Base-by-base conservation (phyloP, 2,113 vertebrate genomes). In the Colinus virginianus region DNA sequence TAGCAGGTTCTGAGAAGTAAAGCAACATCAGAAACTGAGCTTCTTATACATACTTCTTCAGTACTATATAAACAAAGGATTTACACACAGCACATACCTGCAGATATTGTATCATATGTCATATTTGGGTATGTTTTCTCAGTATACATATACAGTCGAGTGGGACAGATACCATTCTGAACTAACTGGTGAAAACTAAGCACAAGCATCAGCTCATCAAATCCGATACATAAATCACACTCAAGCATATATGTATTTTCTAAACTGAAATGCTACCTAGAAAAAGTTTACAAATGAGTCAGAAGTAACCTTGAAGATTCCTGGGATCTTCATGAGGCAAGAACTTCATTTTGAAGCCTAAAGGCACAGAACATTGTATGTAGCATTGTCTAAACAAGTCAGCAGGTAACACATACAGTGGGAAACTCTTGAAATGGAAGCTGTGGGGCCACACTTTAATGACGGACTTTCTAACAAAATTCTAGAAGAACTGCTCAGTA, bases 371-470 rank as follows among this genome's bases (percentile, higher is more conserved):
- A 21, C 11, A 3, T 79, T 48, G 13, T 5, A 78, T 6, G 4
- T 40, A 49, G 34, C 6, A 0, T 13, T 68, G 34, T 49, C 45
- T 69, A 40, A 84, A 53, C 25, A 66, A 93, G 49, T 56, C 28
- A 51, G 34, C 21, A 38, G 48, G 2, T 46, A 86, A 70, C 43
- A 84, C 7, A 12, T 8, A 48, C 68, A 83, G 45, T 13, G 3
- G 70, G 21, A 38, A 80, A 42, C 13, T 88, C 56, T 89, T 93
- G 46, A 78, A 80, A 70, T 51, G 8, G 40, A 58, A 71, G 8
- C 4, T 30, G 42, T 55, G 66, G n/a, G 66, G 64, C 15, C 84
- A 34, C 34, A 15, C 58, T 84, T 86, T 84, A 75, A 17, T 40
- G n/a, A 76, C 64, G 72, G 45, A 77, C 38, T 59, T 82, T 40